Evolutionary conservation across 2,113 vertebrate genomes (phyloP).

Genomic region (Mandrillus leucophaeus): DNA sequence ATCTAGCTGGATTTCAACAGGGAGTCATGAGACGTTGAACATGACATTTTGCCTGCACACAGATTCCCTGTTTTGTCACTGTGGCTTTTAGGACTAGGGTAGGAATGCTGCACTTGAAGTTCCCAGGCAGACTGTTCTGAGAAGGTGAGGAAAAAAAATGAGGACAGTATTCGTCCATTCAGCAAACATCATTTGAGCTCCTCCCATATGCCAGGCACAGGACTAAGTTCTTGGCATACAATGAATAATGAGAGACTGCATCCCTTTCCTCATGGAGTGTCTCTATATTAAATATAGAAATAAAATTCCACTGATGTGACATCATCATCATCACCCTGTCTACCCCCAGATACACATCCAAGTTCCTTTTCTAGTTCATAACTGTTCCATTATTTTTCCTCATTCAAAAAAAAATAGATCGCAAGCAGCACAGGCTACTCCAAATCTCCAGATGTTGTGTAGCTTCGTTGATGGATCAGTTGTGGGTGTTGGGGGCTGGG

Average conservation of each 20-base stretch:
- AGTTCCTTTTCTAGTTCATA: conserved; percentile 27
- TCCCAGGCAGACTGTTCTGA: neutral
- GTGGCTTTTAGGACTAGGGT: neutral
- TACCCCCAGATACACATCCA: neutral
- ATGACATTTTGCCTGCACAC: neutral
- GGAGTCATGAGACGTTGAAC: neutral
- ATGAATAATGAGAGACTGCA: neutral
- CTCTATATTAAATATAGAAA: neutral
- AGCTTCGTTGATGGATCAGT: conserved; percentile 50
- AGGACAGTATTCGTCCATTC: neutral
- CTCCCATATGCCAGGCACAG: neutral
- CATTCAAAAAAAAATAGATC: neutral
- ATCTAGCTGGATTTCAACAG: neutral
- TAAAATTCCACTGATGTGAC: neutral
- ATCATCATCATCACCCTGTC: neutral
- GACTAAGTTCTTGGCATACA: neutral
- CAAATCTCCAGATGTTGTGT: conserved; percentile 16
- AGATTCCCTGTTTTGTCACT: neutral
- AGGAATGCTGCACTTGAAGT: neutral
- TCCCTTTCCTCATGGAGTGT: neutral
- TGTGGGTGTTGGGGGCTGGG: neutral
- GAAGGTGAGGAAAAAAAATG: neutral
- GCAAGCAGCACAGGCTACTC: neutral
- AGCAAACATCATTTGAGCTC: neutral
- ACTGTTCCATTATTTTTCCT: conserved; percentile 29